Conservation (phyloP, 2,797 vertebrate genomes). For the Gymnodraco acuticeps region DNA sequence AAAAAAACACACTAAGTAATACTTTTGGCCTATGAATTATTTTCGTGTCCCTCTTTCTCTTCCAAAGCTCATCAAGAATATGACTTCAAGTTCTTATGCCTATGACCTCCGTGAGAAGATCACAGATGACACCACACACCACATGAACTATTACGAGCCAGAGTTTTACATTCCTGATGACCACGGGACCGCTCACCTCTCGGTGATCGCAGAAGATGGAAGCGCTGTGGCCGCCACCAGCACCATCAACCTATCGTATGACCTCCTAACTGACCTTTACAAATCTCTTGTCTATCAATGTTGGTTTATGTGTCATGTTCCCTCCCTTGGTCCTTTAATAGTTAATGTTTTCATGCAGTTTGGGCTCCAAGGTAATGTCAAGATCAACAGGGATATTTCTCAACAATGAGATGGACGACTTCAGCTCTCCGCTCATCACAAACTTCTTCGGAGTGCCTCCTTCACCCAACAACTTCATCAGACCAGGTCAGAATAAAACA, state of each 20-base stretch:
- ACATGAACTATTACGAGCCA: constrained; percentile 90
- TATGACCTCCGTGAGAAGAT: constrained; percentile 85
- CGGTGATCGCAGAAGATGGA: constrained; percentile 91
- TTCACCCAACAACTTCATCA: constrained; percentile 94
- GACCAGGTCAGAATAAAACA: constrained; percentile 83
- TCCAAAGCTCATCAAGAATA: constrained; percentile 90
- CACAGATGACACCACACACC: constrained; percentile 89
- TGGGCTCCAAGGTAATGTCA: constrained; percentile 93
- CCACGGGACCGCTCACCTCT: constrained; percentile 93
- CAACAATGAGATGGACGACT: constrained; percentile 98
- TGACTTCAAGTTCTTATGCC: constrained; percentile 88
- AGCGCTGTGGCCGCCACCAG: constrained; percentile 96
- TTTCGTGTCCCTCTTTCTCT: constrained; percentile 1
- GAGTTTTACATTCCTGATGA: constrained; percentile 88
- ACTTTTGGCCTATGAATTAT: background rate
- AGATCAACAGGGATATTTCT: constrained; percentile 90
- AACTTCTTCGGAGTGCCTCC: constrained; percentile 92
- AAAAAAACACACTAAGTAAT: background rate
- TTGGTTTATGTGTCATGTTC: background rate
- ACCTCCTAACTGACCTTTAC: background rate
- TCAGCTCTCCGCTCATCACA: constrained; percentile 90
- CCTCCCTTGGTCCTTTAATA: background rate
- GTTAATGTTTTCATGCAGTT: constrained; percentile 79
- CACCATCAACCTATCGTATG: constrained; percentile 94
- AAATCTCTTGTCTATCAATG: background rate